Conservation (phyloP, 2,888 invertebrate species). For the Dichetophora obliterata region DNA sequence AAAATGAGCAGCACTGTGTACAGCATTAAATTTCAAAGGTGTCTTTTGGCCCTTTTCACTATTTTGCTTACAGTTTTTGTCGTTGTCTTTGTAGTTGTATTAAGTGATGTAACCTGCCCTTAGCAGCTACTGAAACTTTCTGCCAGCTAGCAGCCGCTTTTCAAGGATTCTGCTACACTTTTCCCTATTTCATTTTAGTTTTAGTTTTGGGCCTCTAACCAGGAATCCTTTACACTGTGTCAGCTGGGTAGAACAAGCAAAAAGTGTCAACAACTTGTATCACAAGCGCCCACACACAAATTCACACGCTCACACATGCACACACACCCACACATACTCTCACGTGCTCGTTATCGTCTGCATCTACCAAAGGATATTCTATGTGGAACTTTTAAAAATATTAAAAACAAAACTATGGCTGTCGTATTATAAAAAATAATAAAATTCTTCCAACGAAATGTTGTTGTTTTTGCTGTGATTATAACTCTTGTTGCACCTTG, state of each 20-base stretch:
- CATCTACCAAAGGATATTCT: slow-evolving; percentile 8
- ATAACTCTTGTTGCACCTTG: not conserved
- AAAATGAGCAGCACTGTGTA: not conserved
- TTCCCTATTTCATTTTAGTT: not conserved
- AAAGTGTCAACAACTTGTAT: slow-evolving; percentile 18
- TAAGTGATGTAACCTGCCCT: slow-evolving; percentile 37
- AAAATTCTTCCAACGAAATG: not conserved
- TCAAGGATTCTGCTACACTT: not conserved
- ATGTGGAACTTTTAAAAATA: not conserved
- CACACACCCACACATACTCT: not conserved
- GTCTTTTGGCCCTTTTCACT: slow-evolving; percentile 21
- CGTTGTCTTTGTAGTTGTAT: slow-evolving; percentile 33
- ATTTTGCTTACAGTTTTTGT: slow-evolving; percentile 18
- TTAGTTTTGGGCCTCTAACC: not conserved
- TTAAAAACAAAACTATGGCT: not conserved
- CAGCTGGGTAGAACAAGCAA: slow-evolving; percentile 5
- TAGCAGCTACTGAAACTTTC: not conserved
- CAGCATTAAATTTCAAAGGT: not conserved
- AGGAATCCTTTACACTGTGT: not conserved
- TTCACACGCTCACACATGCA: not conserved
- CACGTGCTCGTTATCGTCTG: slow-evolving; percentile 10
- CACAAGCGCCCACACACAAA: not conserved
- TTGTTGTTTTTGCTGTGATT: slow-evolving; percentile 11
- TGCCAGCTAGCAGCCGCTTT: not conserved
- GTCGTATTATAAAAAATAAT: not conserved